Percentiles rank a stretch among this genome's conserved stretches.
phyloP scores from a whole-genome alignment of 2,888 invertebrate species.

The Eristalinus sepulchralis region DNA sequence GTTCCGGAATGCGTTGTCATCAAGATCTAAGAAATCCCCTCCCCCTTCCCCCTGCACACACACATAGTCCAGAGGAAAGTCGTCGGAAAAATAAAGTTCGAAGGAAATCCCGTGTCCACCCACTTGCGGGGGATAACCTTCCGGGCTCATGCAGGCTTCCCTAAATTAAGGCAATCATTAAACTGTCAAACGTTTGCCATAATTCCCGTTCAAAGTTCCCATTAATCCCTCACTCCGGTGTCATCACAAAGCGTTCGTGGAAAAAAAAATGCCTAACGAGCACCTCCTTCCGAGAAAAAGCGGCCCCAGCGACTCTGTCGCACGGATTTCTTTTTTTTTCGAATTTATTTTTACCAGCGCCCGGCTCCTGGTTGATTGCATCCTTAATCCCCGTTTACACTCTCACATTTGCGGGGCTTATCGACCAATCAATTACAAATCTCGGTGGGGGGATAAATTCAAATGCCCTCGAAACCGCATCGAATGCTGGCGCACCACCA shows the following conservation, averaged over 20 bases:
- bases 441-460: conserved; percentile 48
- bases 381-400: conserved; percentile 61
- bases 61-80: neutral
- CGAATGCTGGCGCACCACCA: neutral
- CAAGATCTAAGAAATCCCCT: neutral
- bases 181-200: conserved; percentile 23
- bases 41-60: too few species aligned
- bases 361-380: conserved; percentile 54
- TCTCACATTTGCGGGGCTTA: conserved; percentile 55
- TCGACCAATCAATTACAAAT: conserved; percentile 66
- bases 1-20: neutral
- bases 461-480: conserved; percentile 38
- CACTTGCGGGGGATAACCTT: neutral
- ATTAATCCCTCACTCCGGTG: conserved; percentile 20
- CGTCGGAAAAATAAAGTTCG: too few species aligned
- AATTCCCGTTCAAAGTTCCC: conserved; percentile 15
- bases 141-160: neutral
- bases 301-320: neutral
- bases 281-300: conserved; percentile 15
- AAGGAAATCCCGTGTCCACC: neutral
- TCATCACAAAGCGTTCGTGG: conserved; percentile 5
- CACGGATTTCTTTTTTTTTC: neutral
- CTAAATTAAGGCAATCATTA: conserved; percentile 31
- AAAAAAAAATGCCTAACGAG: conserved; percentile 10
- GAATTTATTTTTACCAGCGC: conserved; percentile 13